These are phyloP conservation scores for Pavo muticus DNA, from an alignment of 2,113 vertebrate genomes.

Conservation along the genomic window DNA sequence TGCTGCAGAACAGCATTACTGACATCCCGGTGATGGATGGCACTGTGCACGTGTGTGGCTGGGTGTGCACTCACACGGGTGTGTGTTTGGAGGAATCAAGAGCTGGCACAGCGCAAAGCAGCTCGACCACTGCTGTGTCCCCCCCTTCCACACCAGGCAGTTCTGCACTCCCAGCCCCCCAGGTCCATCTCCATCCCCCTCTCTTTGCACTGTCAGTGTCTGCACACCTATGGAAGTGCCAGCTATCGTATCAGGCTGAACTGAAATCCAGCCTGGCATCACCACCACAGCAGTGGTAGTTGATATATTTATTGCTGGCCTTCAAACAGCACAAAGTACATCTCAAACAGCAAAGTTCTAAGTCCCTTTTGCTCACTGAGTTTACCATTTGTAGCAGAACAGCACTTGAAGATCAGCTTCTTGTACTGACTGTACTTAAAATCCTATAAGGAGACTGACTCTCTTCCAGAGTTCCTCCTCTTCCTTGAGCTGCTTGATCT, in stretches of 20 bases:
- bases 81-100: rapidly evolving
- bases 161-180: neutral
- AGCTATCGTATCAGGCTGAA: neutral
- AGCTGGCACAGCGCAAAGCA: neutral
- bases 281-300: neutral
- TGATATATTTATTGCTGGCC: neutral
- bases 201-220: neutral
- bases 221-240: neutral
- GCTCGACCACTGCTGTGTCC: neutral
- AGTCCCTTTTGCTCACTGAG: neutral
- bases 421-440: rapidly evolving
- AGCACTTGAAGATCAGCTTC: neutral
- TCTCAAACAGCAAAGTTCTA: neutral
- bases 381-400: neutral
- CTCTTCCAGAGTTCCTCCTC: neutral
- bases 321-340: neutral
- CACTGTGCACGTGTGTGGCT: rapidly evolving
- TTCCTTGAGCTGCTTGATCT: neutral
- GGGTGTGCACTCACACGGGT: rapidly evolving
- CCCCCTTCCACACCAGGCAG: neutral
- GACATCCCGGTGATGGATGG: neutral
- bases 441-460: neutral
- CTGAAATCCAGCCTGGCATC: neutral
- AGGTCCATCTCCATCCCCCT: neutral
- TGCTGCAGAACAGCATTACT: neutral